These are phyloP conservation scores for Meteorus sp. DNA, from an alignment of 1,140 invertebrate genomes.

Conservation along the genomic window DNA sequence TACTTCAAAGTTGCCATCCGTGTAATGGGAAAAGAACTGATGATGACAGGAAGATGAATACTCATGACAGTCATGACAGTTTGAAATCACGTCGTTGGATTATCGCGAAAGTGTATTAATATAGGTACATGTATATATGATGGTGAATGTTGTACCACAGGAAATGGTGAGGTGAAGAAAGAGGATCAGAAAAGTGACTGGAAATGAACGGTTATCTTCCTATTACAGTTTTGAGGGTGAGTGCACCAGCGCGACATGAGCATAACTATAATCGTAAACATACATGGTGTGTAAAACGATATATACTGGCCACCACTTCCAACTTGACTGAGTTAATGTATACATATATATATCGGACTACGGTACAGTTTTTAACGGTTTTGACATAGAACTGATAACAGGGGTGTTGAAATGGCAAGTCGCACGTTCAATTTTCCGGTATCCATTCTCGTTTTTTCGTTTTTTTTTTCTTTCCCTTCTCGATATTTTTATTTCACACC, in stretches of 20 bases:
- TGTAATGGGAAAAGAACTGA: no score
- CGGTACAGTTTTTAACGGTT: constrained; percentile 31
- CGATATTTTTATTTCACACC: not conserved
- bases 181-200: constrained; percentile 2
- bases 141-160: no score
- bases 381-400: constrained; percentile 24
- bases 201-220: constrained; percentile 32
- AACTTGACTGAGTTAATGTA: not conserved
- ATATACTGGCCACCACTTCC: constrained; percentile 15
- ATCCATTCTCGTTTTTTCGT: no score
- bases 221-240: constrained; percentile 32
- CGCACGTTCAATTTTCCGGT: no score
- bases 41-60: no score
- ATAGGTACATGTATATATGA: no score
- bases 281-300: constrained; percentile 37
- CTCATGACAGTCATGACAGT: no score
- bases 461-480: not conserved
- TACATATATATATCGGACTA: not conserved
- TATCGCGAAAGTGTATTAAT: no score
- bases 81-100: no score
- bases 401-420: constrained; percentile 18
- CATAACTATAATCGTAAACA: constrained; percentile 36
- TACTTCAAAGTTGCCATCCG: no score
- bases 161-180: constrained; percentile 6
- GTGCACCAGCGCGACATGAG: constrained; percentile 27